A percentile compares a stretch with the other conserved stretches of the same genome.
Conservation (phyloP, 2,797 vertebrate species). For the Spizella passerina region DNA sequence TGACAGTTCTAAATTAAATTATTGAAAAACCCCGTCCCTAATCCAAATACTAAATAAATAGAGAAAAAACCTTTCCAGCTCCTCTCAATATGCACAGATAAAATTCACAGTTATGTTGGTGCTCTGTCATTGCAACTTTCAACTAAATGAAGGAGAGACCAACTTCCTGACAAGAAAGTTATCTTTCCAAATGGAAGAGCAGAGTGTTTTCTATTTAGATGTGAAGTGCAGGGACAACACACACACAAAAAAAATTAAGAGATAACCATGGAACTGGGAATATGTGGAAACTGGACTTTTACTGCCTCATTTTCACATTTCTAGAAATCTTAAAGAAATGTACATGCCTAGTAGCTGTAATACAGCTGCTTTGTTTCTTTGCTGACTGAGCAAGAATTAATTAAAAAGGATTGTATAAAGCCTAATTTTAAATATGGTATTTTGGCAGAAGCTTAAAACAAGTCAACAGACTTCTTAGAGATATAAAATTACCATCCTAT, state of each 20-base stretch:
- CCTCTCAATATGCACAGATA: conserved; percentile 11
- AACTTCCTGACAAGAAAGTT: conserved; percentile 43
- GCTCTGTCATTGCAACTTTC: conserved; percentile 21
- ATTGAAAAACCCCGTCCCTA: not conserved
- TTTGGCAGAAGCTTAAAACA: not conserved
- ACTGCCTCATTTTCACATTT: not conserved
- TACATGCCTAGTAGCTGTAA: not conserved
- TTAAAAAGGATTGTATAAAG: not conserved
- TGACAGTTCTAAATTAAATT: not conserved
- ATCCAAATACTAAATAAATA: not conserved
- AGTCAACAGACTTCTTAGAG: not conserved
- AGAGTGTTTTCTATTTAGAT: not conserved
- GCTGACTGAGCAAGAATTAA: not conserved
- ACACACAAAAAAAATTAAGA: not conserved
- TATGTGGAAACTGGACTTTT: not conserved
- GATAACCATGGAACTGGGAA: not conserved
- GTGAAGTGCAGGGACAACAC: not conserved
- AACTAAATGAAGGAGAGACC: conserved; percentile 34
- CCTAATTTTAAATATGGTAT: not conserved
- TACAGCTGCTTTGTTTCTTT: not conserved
- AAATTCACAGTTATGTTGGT: conserved; percentile 61
- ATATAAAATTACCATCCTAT: not conserved
- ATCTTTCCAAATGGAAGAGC: conserved; percentile 3
- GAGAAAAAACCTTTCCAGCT: not conserved
- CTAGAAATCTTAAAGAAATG: not conserved